A percentile compares a stretch with the other conserved stretches of the same genome.
phyloP scores from a whole-genome alignment of 2,797 vertebrate genomes.

The Vireo griseus region DNA sequence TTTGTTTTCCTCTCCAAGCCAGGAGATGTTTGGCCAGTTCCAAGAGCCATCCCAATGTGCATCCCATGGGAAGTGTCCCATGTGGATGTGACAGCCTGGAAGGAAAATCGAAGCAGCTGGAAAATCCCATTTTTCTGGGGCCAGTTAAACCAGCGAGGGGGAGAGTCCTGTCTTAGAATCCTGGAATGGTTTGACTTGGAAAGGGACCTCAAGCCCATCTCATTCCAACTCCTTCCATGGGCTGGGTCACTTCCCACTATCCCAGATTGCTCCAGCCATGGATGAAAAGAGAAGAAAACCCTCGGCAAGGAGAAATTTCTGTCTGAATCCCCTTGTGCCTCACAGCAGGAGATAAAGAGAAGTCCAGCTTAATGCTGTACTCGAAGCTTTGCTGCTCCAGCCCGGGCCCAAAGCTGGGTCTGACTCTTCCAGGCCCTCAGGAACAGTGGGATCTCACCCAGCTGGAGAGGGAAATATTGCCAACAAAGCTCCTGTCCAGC shows the following conservation, averaged over 20 bases:
- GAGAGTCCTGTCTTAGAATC: background rate
- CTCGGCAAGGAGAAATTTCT: background rate
- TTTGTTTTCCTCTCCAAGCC: background rate
- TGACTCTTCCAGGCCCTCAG: background rate
- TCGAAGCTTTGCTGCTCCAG: background rate
- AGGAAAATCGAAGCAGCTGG: background rate
- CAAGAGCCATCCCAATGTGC: accelerated
- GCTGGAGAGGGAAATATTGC: slow-evolving; percentile 28
- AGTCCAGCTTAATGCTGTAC: accelerated
- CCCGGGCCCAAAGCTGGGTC: background rate
- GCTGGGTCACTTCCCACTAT: background rate
- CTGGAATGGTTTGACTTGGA: background rate
- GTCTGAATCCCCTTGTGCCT: background rate
- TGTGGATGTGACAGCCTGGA: background rate
- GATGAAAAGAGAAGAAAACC: background rate
- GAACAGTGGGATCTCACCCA: background rate
- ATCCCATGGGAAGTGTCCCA: accelerated
- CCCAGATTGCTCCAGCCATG: background rate
- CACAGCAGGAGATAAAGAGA: background rate
- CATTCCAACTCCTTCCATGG: background rate
- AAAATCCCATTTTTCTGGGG: background rate
- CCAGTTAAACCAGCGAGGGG: background rate
- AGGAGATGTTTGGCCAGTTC: accelerated
- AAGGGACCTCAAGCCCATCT: background rate
- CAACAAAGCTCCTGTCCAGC: slow-evolving; percentile 2